A percentile compares a stretch with the other conserved stretches of the same genome.
These are phyloP conservation scores for Lysiphlebus fabarum DNA, from an alignment of 1,140 invertebrate genomes.

Conservation along the genomic window DNA sequence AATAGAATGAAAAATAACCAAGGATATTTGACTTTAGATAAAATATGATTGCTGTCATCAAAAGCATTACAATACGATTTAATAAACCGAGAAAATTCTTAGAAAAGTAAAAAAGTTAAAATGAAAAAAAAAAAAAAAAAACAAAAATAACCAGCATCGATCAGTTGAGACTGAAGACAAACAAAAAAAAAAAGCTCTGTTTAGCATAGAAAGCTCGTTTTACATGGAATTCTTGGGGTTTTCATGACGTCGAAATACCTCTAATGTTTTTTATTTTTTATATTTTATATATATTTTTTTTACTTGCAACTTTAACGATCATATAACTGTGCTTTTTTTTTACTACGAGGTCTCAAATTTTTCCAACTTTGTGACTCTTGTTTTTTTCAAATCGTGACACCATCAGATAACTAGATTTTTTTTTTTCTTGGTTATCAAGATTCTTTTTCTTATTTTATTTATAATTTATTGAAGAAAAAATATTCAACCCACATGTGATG, in stretches of 20 bases:
- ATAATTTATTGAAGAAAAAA: no score
- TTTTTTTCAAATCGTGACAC: not conserved
- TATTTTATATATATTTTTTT: not conserved
- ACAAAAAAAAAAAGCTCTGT: slow-evolving; percentile 25
- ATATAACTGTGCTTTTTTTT: no score
- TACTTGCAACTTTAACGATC: not conserved
- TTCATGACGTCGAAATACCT: slow-evolving; percentile 26
- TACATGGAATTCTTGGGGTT: slow-evolving; percentile 9
- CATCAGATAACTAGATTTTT: no score
- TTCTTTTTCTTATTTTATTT: no score
- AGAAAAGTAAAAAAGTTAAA: not conserved
- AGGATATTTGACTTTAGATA: no score
- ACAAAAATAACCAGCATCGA: not conserved
- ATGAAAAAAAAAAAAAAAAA: not conserved
- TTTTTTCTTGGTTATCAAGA: no score
- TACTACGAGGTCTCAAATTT: not conserved
- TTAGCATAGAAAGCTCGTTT: slow-evolving; percentile 29
- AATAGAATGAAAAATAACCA: no score
- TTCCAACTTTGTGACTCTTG: not conserved
- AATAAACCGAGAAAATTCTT: slow-evolving; percentile 21
- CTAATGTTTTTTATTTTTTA: slow-evolving; percentile 15
- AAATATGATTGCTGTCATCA: no score
- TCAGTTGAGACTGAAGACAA: slow-evolving; percentile 6
- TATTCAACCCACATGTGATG: no score
- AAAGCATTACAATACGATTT: slow-evolving; percentile 13